Percentiles rank a stretch among this genome's conserved stretches.
phyloP scores from a whole-genome alignment of 2,888 invertebrate species.

The Hyles lineata region DNA sequence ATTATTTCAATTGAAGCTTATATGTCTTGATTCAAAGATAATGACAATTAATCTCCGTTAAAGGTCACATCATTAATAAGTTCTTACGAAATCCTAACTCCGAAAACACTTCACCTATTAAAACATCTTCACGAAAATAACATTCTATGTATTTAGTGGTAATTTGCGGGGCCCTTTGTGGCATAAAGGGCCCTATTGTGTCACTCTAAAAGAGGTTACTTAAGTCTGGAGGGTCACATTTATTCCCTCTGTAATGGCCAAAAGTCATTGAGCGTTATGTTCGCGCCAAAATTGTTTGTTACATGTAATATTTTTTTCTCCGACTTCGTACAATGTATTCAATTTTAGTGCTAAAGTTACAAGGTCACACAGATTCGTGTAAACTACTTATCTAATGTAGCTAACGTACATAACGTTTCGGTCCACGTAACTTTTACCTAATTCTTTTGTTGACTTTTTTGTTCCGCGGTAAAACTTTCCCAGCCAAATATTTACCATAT shows the following conservation, averaged over 20 bases:
- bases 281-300: not conserved
- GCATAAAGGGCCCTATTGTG: slow-evolving; percentile 24
- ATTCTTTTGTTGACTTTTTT: too few species aligned
- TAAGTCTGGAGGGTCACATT: slow-evolving; percentile 22
- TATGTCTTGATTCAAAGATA: too few species aligned
- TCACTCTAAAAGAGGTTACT: slow-evolving; percentile 25
- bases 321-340: not conserved
- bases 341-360: not conserved
- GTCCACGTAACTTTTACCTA: too few species aligned
- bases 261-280: slow-evolving; percentile 3
- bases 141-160: not conserved
- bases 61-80: not conserved
- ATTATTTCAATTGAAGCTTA: not conserved
- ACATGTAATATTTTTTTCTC: not conserved
- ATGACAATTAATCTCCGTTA: too few species aligned
- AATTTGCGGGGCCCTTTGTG: slow-evolving; percentile 17
- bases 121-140: not conserved
- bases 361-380: not conserved
- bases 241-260: slow-evolving; percentile 24
- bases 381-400: not conserved
- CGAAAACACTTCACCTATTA: not conserved
- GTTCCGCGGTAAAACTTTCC: too few species aligned
- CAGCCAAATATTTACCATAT: too few species aligned
- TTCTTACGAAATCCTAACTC: not conserved
- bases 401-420: too few species aligned